Percentiles rank a stretch among this genome's conserved stretches.
These are phyloP conservation scores for Pectinophora gossypiella DNA, from an alignment of 1,140 invertebrate genomes.

Conservation along the genomic window DNA sequence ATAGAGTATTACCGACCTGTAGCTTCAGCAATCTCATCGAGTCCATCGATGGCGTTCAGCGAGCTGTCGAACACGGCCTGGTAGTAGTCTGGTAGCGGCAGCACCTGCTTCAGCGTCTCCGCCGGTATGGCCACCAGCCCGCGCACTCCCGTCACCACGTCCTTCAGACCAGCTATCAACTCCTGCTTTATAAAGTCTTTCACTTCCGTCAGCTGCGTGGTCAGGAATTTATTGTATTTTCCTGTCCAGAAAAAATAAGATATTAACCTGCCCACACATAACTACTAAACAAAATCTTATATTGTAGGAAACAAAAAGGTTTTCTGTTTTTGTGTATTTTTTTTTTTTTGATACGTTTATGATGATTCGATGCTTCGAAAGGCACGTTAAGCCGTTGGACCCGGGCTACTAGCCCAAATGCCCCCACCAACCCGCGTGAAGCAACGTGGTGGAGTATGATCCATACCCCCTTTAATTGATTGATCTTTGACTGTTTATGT, in stretches of 20 bases:
- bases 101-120: slow-evolving; percentile 17
- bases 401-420: no score
- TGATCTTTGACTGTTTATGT: no score
- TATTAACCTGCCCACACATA: no score
- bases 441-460: no score
- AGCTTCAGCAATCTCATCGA: slow-evolving; percentile 69
- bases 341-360: no score
- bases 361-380: no score
- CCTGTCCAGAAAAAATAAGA: slow-evolving; percentile 52
- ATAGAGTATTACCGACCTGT: slow-evolving; percentile 65
- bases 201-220: slow-evolving; percentile 58
- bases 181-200: slow-evolving; percentile 77
- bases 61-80: slow-evolving; percentile 44
- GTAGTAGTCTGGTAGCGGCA: slow-evolving; percentile 52
- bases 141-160: slow-evolving; percentile 35
- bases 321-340: no score
- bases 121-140: slow-evolving; percentile 33
- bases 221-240: slow-evolving; percentile 71
- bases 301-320: no score
- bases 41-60: slow-evolving; percentile 49
- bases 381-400: no score
- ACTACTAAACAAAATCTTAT: no score
- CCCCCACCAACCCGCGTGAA: no score
- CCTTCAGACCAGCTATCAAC: slow-evolving; percentile 56
- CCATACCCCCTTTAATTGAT: no score